Evolutionary conservation across 2,797 vertebrate species (phyloP), one percentile per base, ranked within the genome.

Genomic region (Pterois miles): DNA sequence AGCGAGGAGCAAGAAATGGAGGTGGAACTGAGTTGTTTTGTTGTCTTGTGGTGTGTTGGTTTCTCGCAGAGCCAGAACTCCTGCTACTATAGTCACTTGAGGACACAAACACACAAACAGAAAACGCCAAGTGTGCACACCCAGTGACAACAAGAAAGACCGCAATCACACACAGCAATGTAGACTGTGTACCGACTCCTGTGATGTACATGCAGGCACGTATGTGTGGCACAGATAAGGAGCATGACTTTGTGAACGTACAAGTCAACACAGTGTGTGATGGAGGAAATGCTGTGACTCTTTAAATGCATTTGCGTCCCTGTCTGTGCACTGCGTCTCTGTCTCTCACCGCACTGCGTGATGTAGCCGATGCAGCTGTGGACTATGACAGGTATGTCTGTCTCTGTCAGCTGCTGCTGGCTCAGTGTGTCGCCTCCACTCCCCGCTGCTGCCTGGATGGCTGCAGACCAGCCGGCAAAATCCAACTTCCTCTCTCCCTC

Each of bases 401-500:
- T 94, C 43, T 98, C 96, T 0, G 97, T 99, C 57, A 99, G 96
- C 93, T 99, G 98, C 91, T 99, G 98, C 86, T 97, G 96, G 0
- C 96, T 95, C 86, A 99, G 87, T 0, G 96, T 96, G 93, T 97
- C 96, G 23, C 97, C 98, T 0, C 96, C 93, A 62, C 97, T 96
- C 48, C 96, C 94, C 0, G 97, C 97, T 1, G 97, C 98, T 50
- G 92, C 94, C 94, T 97, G 96, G 82, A 99, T 98, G 72, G 97
- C 96, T 0, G 70, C 83, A 10, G 95, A 94, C 98, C 98, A 99
- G 56, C 96, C 96, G 0, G 88, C 71, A 84, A 99, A 99, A 84
- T 98, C 97, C 90, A 99, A 85, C 74, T 96, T 97, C 90, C 97
- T 93, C 86, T 98, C 96, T 1, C 96, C 96, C 73, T 98, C 96